Evolutionary conservation across 2,797 vertebrate genomes (phyloP).

Genomic region (Chrosomus eos): DNA sequence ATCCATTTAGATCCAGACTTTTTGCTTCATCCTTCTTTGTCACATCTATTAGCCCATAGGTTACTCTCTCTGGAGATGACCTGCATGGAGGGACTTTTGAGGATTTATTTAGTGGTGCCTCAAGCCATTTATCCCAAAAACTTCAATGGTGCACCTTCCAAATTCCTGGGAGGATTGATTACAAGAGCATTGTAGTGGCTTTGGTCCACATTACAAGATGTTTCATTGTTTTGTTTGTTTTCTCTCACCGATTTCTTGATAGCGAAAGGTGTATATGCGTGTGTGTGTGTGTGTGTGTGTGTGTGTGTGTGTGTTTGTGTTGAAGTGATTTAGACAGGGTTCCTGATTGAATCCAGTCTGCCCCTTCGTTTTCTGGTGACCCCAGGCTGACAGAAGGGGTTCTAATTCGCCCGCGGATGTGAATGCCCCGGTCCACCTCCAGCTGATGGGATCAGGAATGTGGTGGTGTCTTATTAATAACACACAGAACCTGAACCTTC

Average conservation of each 20-base stretch:
- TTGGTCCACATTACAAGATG: conserved; percentile 35
- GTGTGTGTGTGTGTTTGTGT: conserved; percentile 30
- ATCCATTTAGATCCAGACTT: conserved; percentile 41
- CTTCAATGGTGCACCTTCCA: conserved; percentile 43
- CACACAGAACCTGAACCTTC: conserved; percentile 45
- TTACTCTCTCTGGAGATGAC: conserved; percentile 50
- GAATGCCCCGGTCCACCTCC: conserved; percentile 62
- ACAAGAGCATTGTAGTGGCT: conserved; percentile 40
- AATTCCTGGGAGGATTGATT: conserved; percentile 50
- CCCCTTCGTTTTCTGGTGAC: conserved; percentile 57
- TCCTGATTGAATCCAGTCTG: conserved; percentile 70
- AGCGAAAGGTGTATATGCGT: conserved; percentile 30
- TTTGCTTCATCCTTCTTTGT: conserved; percentile 50
- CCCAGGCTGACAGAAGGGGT: conserved; percentile 67
- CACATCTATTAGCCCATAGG: conserved; percentile 58
- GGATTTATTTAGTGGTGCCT: conserved; percentile 56
- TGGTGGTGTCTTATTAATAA: conserved; percentile 75
- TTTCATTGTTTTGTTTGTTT: conserved; percentile 34
- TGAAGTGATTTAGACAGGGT: conserved; percentile 63
- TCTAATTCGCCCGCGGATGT: conserved; percentile 70
- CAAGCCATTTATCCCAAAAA: conserved; percentile 54
- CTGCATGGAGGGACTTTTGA: conserved; percentile 47
- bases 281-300: conserved; percentile 17
- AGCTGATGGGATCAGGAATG: conserved; percentile 81
- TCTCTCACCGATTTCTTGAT: conserved; percentile 35